phyloP scores from a whole-genome alignment of 2,113 vertebrate species.

The Actinemys pallida region DNA sequence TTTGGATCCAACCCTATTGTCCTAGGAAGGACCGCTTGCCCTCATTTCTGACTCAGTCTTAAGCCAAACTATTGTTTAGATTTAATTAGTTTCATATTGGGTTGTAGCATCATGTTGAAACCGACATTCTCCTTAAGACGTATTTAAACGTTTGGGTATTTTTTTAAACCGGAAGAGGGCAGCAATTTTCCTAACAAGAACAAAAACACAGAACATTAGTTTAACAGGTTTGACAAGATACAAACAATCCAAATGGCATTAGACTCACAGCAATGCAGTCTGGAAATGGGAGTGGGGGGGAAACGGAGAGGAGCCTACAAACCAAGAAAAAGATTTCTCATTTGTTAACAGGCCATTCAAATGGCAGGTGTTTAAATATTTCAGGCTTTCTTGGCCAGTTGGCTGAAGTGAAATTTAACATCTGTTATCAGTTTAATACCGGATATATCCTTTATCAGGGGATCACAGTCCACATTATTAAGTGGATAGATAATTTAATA shows the following conservation, averaged over 20 bases:
- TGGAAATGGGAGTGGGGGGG: background rate
- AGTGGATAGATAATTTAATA: background rate
- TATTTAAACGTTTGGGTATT: background rate
- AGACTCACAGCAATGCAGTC: background rate
- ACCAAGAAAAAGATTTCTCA: conserved; percentile 34
- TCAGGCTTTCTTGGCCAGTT: conserved; percentile 11
- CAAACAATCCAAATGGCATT: conserved; percentile 53
- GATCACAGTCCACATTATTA: background rate
- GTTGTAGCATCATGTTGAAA: conserved; percentile 34
- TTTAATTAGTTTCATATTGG: conserved; percentile 63
- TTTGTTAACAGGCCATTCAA: conserved; percentile 60
- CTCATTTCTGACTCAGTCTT: conserved; percentile 56
- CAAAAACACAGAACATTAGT: background rate
- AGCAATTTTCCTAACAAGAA: conserved; percentile 78
- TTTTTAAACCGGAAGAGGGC: conserved; percentile 78
- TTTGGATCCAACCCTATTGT: conserved; percentile 55
- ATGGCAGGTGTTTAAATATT: conserved; percentile 64
- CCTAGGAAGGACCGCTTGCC: conserved; percentile 40
- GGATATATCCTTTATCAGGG: background rate
- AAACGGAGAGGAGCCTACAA: background rate
- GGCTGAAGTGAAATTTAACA: background rate
- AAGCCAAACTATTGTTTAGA: conserved; percentile 63
- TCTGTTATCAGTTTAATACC: conserved; percentile 30
- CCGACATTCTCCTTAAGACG: background rate
- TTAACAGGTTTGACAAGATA: conserved; percentile 70